Base-by-base conservation (phyloP, 2,113 vertebrate genomes). In the Neopipo cinnamomea region DNA sequence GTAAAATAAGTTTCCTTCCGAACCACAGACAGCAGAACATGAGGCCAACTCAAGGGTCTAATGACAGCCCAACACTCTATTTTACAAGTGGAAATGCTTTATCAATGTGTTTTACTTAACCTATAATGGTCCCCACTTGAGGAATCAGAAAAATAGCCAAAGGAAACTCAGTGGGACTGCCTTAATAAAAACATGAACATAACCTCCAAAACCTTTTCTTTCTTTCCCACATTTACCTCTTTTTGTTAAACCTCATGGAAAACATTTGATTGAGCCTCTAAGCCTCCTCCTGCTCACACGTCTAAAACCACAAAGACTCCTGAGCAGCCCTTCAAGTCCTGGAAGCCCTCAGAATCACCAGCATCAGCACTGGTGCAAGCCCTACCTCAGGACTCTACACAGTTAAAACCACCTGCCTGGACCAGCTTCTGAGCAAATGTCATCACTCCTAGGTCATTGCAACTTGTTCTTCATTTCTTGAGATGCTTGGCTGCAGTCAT, bases 11-110 rank as follows among this genome's bases (percentile, higher is more conserved):
- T 84, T 95, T 94, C 44, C 39, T 84, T 86, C 35, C 75, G 75
- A 92, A 89, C 59, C 37, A 59, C 42, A 93, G 55, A 61, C 42
- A 78, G 72, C 33, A 81, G 83, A n/a, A 65, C 25, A 44, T 74
- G 68, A 93, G 52, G 67, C 46, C 16, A 75, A 53, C 33, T 82
- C 39, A 72, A 56, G 68, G 18, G 15, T 59, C 39, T 80, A 55
- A 33, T 44, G 59, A 18, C 47, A 90, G 52, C 21, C 71, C 30
- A 80, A 53, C 8, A 62, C 8, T 39, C 5, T 41, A 68, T 78
- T 87, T 93, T 52, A 88, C 41, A 92, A 94, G 41, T 72, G 41
- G 44, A 89, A 95, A 89, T 49, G 17, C 12, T 81, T 78, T 78
- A 74, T 20, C 22, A 37, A 21, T 3, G 20, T 14, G 4, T 71